Base-by-base conservation (phyloP, 1,140 invertebrate species). In the Drosophila insularis region DNA sequence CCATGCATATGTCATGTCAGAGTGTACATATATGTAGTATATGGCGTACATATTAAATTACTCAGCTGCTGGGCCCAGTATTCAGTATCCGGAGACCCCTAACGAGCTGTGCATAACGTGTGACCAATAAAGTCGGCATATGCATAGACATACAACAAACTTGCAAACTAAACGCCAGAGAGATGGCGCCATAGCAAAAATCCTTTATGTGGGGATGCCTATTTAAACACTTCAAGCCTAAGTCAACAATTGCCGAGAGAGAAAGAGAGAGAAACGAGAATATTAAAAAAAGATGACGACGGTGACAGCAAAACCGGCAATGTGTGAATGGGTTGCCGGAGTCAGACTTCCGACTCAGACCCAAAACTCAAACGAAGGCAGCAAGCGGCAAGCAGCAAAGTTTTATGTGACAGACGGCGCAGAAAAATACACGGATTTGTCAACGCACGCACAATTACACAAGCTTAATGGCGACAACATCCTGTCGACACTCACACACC, bases 361-460 rank as follows among this genome's bases (percentile, higher is more conserved):
- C 32, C 32, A 35, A 35, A 35, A 35, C 32, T 11, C 32, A 10
- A 35, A 35, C 8, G 32, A 2, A 35, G 32, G 32, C 32, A 11
- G 7, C 32, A 35, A 63, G 62, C 75, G 71, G 62, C 75, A 75
- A 55, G 67, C 46, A 59, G 58, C 80, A 27, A 74, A 80, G 74
- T 86, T 87, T 86, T 65, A 75, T 85, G 79, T 68, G 68, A 61
- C 76, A 79, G 80, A 73, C 73, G 72, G 71, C 64, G 74, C 71
- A 71, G 46, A 70, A 65, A 77, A 77, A 39, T 80, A 84, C 84
- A 84, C 80, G 85, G 77, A 89, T 89, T 89, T 85, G 80, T 89
- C 75, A 80, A 80, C 68, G 77, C 77, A 89, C 80, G 84, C 84
- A 89, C 84, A 89, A 89, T 89, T 89, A 89, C 84, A 89, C 81